Base-by-base conservation (phyloP, 2,797 vertebrate species). In the Hydrolagus colliei region DNA sequence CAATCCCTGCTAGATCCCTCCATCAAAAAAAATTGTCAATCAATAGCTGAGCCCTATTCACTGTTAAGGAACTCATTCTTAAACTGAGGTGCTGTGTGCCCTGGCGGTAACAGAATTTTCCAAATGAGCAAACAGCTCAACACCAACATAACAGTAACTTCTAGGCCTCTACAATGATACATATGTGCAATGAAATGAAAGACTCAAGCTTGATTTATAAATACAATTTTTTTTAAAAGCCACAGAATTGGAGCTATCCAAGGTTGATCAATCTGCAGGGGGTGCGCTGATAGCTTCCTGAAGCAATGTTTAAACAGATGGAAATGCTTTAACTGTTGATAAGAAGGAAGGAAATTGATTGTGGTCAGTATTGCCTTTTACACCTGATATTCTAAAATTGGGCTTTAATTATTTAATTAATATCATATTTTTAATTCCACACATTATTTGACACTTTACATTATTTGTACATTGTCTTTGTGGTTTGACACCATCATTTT, bases 331-430 rank as follows among this genome's bases (percentile, higher is more conserved):
- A 22, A 79, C 27, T 63, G n/a, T 61, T 79, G 61, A 67, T 22
- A 80, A 65, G 62, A 80, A 52, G 41, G 41, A 80, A 72, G 22
- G 13, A 80, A 80, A 80, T 67, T 65, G 62, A 32, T 9, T 78
- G 59, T 61, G 18, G 27, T 65, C 65, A 7, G 14, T 65, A 80
- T 14, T 32, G 13, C 18, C 4, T 12, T 79, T 79, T 22, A 2
- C 22, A 52, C n/a, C 16, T 67, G 63, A 63, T 32, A 67, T 32
- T 35, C 78, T 80, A 65, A 9, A 67, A 18, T 80, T 74, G 13
- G 27, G 35, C 32, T 13, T 74, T 77, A 63, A 67, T 63, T 62
- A n/a, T 62, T 59, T 12, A 78, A 22, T 73, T 71, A 71, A 16
- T 8, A 3, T 16, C 41, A 14, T 0, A 14, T 76, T 59, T 76